Conservation (phyloP, 92 coral and sea anemone species). For the Siderastrea siderea region DNA sequence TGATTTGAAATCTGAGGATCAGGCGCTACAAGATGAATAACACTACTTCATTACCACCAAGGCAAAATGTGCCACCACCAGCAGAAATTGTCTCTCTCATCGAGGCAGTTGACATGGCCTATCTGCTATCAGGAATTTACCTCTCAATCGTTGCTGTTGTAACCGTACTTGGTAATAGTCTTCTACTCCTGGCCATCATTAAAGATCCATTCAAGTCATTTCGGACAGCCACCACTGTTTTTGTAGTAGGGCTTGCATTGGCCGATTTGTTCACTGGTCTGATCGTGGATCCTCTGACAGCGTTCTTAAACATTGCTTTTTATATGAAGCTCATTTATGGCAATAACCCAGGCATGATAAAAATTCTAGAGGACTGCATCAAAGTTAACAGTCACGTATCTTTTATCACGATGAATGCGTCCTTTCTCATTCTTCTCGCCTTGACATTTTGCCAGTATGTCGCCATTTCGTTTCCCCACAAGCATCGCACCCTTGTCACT, state of each 20-base stretch:
- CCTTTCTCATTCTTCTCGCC: conserved; percentile 58
- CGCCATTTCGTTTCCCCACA: conserved; percentile 65
- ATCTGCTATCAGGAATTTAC: conserved; percentile 27
- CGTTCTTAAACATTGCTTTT: conserved; percentile 11
- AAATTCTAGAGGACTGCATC: background rate
- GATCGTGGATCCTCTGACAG: conserved; percentile 54
- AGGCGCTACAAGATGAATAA: background rate
- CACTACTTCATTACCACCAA: background rate
- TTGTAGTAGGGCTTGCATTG: conserved; percentile 59
- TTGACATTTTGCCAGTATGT: conserved; percentile 56
- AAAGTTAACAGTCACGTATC: conserved; percentile 16
- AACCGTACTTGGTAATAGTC: conserved; percentile 62
- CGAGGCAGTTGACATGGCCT: background rate
- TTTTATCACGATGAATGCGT: conserved; percentile 56
- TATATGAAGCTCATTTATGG: conserved; percentile 23
- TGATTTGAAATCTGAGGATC: background rate
- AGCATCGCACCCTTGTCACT: conserved; percentile 40
- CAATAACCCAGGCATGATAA: background rate
- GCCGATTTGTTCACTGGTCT: conserved; percentile 63
- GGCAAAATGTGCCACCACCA: background rate
- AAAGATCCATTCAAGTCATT: conserved; percentile 67
- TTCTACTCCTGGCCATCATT: conserved; percentile 60
- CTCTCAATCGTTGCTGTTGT: conserved; percentile 2
- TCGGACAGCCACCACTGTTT: conserved; percentile 48
- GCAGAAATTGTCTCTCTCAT: background rate